Percentiles rank a stretch among this genome's conserved stretches.
These are phyloP conservation scores for Stichopus chloronotus DNA, from an alignment of 35 echinoderm and acorn worm genomes.

Conservation along the genomic window DNA sequence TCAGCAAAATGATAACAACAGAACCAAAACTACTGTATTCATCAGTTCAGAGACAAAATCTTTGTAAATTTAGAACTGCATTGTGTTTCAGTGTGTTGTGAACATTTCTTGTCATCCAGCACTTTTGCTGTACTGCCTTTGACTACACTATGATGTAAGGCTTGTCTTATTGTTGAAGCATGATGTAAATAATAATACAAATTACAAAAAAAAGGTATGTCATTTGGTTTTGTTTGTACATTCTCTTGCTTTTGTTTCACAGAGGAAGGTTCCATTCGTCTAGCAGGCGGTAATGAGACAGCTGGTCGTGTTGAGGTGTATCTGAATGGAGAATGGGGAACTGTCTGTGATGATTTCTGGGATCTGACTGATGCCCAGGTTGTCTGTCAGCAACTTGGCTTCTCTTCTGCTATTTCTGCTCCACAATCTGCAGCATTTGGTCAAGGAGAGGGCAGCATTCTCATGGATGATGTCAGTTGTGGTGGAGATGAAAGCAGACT, in stretches of 20 bases:
- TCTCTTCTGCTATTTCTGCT: neutral
- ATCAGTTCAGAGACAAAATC: too few species aligned
- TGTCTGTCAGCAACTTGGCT: neutral
- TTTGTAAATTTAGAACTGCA: too few species aligned
- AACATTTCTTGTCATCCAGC: too few species aligned
- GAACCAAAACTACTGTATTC: too few species aligned
- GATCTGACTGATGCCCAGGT: neutral
- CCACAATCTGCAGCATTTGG: neutral
- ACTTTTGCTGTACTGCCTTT: too few species aligned
- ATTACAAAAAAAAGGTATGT: too few species aligned
- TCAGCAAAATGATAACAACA: too few species aligned
- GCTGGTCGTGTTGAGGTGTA: neutral
- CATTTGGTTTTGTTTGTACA: too few species aligned
- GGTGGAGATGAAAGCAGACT: conserved; percentile 44
- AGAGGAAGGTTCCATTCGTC: conserved; percentile 2
- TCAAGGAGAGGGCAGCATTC: neutral
- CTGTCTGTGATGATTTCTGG: neutral
- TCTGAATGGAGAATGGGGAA: neutral
- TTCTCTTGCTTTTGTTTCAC: neutral
- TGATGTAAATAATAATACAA: too few species aligned
- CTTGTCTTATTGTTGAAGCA: too few species aligned
- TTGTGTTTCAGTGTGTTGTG: too few species aligned
- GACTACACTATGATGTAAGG: too few species aligned
- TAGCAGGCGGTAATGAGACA: conserved; percentile 13
- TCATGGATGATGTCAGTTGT: conserved; percentile 47